Evolutionary conservation across 2,888 invertebrate species (phyloP).

Genomic region (Hipparchia sbordonii): DNA sequence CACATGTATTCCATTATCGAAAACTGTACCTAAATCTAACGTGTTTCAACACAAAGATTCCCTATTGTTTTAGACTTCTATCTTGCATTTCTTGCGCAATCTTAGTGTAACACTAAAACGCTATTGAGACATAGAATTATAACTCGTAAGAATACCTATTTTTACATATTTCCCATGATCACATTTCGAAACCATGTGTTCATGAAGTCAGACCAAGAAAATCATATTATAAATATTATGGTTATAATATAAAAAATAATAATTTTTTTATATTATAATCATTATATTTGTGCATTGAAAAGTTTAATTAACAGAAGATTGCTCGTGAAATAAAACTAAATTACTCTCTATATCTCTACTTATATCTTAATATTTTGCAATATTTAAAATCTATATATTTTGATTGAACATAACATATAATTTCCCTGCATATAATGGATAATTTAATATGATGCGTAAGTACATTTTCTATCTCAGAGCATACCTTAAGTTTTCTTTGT

Average conservation of each 20-base stretch:
- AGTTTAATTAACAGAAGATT: too few relatives aligned
- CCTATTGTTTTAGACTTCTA: conserved; percentile 36
- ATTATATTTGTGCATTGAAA: too few relatives aligned
- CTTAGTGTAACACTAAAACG: conserved; percentile 27
- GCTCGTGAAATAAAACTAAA: too few relatives aligned
- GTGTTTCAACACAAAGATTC: conserved; percentile 33
- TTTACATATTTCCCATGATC: background rate
- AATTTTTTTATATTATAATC: too few relatives aligned
- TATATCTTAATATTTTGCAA: too few relatives aligned
- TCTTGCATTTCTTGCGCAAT: conserved; percentile 32
- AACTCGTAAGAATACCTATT: too few relatives aligned
- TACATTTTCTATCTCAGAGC: conserved; percentile 18
- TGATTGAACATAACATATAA: too few relatives aligned
- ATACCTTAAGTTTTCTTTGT: conserved; percentile 24
- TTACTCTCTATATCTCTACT: too few relatives aligned
- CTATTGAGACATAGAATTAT: conserved; percentile 16
- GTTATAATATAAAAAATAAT: background rate
- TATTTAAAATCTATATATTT: too few relatives aligned
- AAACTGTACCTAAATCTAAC: conserved; percentile 33
- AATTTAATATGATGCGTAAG: background rate
- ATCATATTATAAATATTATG: background rate
- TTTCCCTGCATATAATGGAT: too few relatives aligned
- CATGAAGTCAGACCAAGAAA: too few relatives aligned
- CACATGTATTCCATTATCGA: conserved; percentile 19
- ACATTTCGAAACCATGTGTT: too few relatives aligned